Conservation (phyloP, 2,888 invertebrate species). For the Pyralis farinalis region DNA sequence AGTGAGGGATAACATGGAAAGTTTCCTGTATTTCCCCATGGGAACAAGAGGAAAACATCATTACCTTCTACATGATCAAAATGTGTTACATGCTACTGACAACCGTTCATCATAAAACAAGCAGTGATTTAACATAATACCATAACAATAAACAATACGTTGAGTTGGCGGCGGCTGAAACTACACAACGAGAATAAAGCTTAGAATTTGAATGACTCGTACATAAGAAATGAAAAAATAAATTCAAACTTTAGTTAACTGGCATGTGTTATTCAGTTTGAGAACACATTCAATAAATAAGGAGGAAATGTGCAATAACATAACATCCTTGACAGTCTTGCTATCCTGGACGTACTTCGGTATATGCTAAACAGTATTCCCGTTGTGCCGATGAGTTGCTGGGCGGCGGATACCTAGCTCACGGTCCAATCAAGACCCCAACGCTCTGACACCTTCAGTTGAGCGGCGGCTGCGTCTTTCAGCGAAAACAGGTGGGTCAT, state of each 20-base stretch:
- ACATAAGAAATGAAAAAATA: background rate
- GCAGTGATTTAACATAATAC: too few species aligned
- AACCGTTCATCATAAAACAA: too few species aligned
- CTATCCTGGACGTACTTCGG: constrained; percentile 28
- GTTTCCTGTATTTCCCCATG: too few species aligned
- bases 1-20: too few species aligned
- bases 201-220: background rate
- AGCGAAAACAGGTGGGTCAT: constrained; percentile 95
- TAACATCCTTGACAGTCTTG: constrained; percentile 18
- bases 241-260: background rate
- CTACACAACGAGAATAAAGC: constrained; percentile 46
- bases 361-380: constrained; percentile 48
- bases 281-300: background rate
- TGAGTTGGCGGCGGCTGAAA: constrained; percentile 23
- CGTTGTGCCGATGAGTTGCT: constrained; percentile 36
- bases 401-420: constrained; percentile 51
- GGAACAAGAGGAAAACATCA: too few species aligned
- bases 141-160: background rate
- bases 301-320: constrained; percentile 26
- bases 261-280: background rate
- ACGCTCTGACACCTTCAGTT: constrained; percentile 89
- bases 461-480: constrained; percentile 94
- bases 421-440: constrained; percentile 84
- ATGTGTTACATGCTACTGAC: too few species aligned
- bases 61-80: too few species aligned